Conservation (phyloP, 2,888 invertebrate species). For the Empis stercorea region DNA sequence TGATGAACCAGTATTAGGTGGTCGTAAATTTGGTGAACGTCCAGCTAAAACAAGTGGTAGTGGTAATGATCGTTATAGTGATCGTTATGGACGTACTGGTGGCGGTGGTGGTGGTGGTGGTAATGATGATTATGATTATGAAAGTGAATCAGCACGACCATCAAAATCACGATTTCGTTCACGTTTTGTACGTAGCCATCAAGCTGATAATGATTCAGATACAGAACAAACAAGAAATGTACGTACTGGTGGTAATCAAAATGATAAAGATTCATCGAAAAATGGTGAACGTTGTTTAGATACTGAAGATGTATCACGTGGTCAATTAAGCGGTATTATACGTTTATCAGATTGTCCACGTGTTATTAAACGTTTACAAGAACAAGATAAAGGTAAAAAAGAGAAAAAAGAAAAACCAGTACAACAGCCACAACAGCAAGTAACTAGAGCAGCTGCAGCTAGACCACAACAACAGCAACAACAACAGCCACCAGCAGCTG, state of each 20-base stretch:
- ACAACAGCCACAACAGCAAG: constrained; percentile 43
- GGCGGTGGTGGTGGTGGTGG: constrained; percentile 23
- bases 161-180: constrained; percentile 58
- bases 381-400: constrained; percentile 62
- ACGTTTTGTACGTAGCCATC: constrained; percentile 52
- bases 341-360: constrained; percentile 76
- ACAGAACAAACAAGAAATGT: constrained; percentile 52
- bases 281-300: constrained; percentile 66
- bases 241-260: constrained; percentile 46
- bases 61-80: constrained; percentile 37
- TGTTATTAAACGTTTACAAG: constrained; percentile 78
- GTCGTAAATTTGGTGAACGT: constrained; percentile 67
- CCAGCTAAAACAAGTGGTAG: constrained; percentile 26
- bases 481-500: constrained; percentile 44
- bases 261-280: constrained; percentile 37
- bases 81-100: constrained; percentile 37
- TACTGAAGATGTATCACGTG: constrained; percentile 78
- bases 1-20: constrained; percentile 58
- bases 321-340: constrained; percentile 79
- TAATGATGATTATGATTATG: constrained; percentile 60
- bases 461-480: constrained; percentile 43
- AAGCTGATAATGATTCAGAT: constrained; percentile 65
- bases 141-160: constrained; percentile 46
- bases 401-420: constrained; percentile 62
- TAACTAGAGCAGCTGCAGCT: constrained; percentile 33